phyloP scores from a whole-genome alignment of 1,140 invertebrate genomes.

The Propsilocerus akamusi region DNA sequence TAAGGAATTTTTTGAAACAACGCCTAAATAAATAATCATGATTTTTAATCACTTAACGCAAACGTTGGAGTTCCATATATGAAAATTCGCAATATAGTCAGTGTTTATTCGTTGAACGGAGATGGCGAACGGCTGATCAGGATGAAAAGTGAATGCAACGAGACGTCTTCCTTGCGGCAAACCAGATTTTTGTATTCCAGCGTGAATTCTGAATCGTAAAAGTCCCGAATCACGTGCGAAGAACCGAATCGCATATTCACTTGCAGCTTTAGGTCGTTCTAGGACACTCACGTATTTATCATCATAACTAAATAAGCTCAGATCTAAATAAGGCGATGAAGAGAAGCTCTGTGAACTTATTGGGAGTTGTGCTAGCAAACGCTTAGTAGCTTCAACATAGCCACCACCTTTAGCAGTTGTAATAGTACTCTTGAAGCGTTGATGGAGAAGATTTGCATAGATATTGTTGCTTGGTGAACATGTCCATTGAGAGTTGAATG shows the following conservation, averaged over 20 bases:
- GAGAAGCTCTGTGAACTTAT: conserved; percentile 91
- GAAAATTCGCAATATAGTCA: conserved; percentile 94
- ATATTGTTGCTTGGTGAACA: conserved; percentile 87
- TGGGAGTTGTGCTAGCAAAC: conserved; percentile 79
- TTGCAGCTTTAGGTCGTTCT: conserved; percentile 83
- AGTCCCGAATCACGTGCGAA: conserved; percentile 76
- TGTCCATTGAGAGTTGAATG: conserved; percentile 65
- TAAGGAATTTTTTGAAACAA: no score
- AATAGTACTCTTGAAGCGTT: conserved; percentile 73
- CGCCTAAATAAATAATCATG: no score
- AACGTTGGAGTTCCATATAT: conserved; percentile 37
- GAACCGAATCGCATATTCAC: conserved; percentile 88
- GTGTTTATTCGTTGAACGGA: conserved; percentile 87
- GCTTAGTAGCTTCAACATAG: conserved; percentile 68
- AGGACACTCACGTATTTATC: conserved; percentile 91
- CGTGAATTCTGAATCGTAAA: conserved; percentile 76
- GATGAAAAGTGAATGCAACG: conserved; percentile 97
- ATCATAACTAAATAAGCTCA: conserved; percentile 86
- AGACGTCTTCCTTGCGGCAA: conserved; percentile 48
- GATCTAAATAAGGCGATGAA: conserved; percentile 81
- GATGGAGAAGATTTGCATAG: conserved; percentile 47
- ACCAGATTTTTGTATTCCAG: conserved; percentile 41
- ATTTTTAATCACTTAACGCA: neutral
- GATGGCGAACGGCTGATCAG: conserved; percentile 87
- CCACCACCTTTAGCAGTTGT: conserved; percentile 72